phyloP scores from a whole-genome alignment of 2,113 vertebrate species.

The Setophaga petechia region DNA sequence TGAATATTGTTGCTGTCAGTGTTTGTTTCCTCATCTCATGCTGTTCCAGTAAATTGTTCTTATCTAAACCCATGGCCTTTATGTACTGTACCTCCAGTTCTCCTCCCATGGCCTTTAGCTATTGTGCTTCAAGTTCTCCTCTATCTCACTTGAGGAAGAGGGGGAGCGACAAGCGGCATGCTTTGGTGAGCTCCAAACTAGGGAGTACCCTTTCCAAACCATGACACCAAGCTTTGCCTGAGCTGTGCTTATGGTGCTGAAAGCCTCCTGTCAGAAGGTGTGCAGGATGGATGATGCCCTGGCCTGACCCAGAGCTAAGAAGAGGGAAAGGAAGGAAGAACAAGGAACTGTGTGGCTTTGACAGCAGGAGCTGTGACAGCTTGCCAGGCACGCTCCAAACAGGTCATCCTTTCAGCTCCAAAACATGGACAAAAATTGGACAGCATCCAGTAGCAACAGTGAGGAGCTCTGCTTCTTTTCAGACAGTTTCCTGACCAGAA shows the following conservation, averaged over 20 bases:
- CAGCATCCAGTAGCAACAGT: neutral
- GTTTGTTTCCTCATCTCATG: neutral
- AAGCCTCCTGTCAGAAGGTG: neutral
- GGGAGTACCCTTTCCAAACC: neutral
- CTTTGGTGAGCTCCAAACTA: neutral
- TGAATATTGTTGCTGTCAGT: neutral
- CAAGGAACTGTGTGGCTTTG: rapidly evolving
- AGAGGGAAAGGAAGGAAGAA: neutral
- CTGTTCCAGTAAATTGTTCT: neutral
- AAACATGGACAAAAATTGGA: neutral
- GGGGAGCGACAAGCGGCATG: rapidly evolving
- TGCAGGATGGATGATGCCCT: neutral
- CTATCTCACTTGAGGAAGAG: neutral
- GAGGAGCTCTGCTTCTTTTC: neutral
- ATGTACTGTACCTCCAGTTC: neutral
- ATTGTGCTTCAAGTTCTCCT: neutral
- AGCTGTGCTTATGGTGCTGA: neutral
- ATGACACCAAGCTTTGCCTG: neutral
- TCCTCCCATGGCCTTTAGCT: neutral
- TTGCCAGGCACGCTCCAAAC: rapidly evolving
- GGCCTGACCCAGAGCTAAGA: neutral
- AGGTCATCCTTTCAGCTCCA: neutral
- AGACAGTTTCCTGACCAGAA: neutral
- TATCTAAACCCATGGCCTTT: neutral
- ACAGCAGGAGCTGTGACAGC: neutral